phyloP scores from a whole-genome alignment of 2,888 invertebrate genomes.

The Buathra laborator region DNA sequence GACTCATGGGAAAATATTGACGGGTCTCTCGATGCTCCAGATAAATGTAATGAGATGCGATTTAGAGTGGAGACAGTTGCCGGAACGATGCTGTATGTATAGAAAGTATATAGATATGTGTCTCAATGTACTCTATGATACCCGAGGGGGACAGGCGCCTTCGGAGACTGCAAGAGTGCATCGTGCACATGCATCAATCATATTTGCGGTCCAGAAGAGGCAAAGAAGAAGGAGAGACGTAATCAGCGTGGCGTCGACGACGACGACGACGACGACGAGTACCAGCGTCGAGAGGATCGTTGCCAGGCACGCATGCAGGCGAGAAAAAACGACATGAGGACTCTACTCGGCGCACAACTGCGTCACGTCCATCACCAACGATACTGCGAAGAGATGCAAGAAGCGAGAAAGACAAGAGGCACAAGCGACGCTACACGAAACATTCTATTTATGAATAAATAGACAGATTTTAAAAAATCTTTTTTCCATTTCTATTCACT shows the following conservation, averaged over 20 bases:
- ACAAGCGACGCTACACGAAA: not conserved
- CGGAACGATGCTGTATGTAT: slow-evolving; percentile 2
- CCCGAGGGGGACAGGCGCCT: slow-evolving; percentile 40
- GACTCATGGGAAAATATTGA: slow-evolving; percentile 14
- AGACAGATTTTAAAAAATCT: not conserved
- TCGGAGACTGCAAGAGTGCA: slow-evolving; percentile 39
- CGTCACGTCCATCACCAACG: slow-evolving; percentile 39
- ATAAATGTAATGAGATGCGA: slow-evolving; percentile 13
- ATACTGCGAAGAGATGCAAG: slow-evolving; percentile 3
- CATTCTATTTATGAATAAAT: slow-evolving; percentile 3
- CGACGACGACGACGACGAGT: slow-evolving; percentile 21
- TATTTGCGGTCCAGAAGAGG: slow-evolving; percentile 38
- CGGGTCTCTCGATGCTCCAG: not conserved
- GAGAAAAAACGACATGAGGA: slow-evolving; percentile 45
- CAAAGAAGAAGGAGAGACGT: slow-evolving; percentile 28
- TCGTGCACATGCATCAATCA: slow-evolving; percentile 55
- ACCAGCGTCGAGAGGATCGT: slow-evolving; percentile 38
- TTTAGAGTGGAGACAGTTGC: slow-evolving; percentile 11
- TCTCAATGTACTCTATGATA: not conserved
- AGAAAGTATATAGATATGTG: not conserved
- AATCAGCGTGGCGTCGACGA: slow-evolving; percentile 54
- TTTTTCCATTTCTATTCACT: not conserved
- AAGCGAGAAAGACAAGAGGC: not conserved
- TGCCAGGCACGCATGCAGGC: slow-evolving; percentile 49
- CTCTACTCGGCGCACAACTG: slow-evolving; percentile 6